Evolutionary conservation across 2,888 invertebrate genomes (phyloP).

Genomic region (Thymelicus sylvestris): DNA sequence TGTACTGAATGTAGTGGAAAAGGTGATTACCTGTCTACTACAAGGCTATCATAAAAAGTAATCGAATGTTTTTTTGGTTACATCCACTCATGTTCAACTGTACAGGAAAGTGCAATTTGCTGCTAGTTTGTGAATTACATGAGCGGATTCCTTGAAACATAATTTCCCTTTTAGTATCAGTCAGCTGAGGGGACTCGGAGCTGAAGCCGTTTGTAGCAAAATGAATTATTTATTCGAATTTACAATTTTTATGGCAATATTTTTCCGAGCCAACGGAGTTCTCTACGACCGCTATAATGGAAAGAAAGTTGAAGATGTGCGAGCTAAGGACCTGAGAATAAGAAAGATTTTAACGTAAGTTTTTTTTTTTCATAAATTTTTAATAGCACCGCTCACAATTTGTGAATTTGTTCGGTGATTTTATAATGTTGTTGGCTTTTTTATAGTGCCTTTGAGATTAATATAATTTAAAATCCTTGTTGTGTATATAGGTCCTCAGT

Average conservation of each 20-base stretch:
- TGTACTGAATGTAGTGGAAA: no score
- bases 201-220: slow-evolving; percentile 42
- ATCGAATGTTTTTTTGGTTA: slow-evolving; percentile 24
- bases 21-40: not conserved
- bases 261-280: slow-evolving; percentile 48
- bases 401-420: not conserved
- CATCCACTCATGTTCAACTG: slow-evolving; percentile 29
- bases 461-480: no score
- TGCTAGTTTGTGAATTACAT: slow-evolving; percentile 27
- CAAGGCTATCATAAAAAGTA: not conserved
- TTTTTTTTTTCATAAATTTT: slow-evolving; percentile 5
- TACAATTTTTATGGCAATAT: slow-evolving; percentile 54
- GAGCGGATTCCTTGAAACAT: slow-evolving; percentile 33
- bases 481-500: no score
- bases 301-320: slow-evolving; percentile 54
- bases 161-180: slow-evolving; percentile 37
- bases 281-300: slow-evolving; percentile 64
- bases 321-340: slow-evolving; percentile 50
- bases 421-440: no score
- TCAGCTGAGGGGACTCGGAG: slow-evolving; percentile 27
- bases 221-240: slow-evolving; percentile 52
- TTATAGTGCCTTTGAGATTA: no score
- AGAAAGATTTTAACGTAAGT: slow-evolving; percentile 60
- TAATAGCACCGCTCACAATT: not conserved
- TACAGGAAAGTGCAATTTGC: slow-evolving; percentile 35